Conservation (phyloP, 2,888 invertebrate species). For the Pycnomerus fuliginosus region DNA sequence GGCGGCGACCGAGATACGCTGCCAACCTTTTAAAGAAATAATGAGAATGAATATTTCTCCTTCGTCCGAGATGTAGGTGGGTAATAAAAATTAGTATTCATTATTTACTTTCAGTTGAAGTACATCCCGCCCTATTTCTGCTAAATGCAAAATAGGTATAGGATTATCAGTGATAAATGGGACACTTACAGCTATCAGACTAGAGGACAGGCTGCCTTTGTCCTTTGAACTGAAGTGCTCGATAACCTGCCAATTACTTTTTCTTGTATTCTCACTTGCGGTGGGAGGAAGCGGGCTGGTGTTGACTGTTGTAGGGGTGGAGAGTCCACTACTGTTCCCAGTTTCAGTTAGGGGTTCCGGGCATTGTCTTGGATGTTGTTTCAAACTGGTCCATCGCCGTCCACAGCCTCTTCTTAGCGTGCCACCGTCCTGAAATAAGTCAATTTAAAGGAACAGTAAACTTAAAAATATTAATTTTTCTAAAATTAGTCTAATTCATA, state of each 20-base stretch:
- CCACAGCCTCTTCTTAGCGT: constrained; percentile 46
- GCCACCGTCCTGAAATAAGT: constrained; percentile 45
- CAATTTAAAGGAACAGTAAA: too few species aligned
- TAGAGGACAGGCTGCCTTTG: constrained; percentile 61
- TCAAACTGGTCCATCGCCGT: constrained; percentile 57
- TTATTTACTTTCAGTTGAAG: too few species aligned
- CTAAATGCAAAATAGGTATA: too few species aligned
- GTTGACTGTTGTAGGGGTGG: constrained; percentile 41
- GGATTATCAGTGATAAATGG: too few species aligned
- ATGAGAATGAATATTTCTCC: too few species aligned
- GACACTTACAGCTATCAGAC: constrained; percentile 63
- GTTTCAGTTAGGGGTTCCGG: constrained; percentile 41
- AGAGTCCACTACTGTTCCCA: constrained; percentile 37
- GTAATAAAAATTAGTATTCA: too few species aligned
- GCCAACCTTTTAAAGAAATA: constrained; percentile 44
- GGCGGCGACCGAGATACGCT: constrained; percentile 44
- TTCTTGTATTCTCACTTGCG: constrained; percentile 61
- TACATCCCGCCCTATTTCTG: too few species aligned
- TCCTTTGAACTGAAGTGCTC: constrained; percentile 74
- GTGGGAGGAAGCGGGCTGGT: constrained; percentile 40
- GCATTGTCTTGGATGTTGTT: constrained; percentile 52
- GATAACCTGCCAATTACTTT: constrained; percentile 90
- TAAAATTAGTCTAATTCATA: too few species aligned
- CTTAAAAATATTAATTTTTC: too few species aligned
- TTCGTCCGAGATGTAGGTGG: too few species aligned